Evolutionary conservation across 2,113 vertebrate genomes (phyloP).

Genomic region (Phyllopteryx taeniolatus): DNA sequence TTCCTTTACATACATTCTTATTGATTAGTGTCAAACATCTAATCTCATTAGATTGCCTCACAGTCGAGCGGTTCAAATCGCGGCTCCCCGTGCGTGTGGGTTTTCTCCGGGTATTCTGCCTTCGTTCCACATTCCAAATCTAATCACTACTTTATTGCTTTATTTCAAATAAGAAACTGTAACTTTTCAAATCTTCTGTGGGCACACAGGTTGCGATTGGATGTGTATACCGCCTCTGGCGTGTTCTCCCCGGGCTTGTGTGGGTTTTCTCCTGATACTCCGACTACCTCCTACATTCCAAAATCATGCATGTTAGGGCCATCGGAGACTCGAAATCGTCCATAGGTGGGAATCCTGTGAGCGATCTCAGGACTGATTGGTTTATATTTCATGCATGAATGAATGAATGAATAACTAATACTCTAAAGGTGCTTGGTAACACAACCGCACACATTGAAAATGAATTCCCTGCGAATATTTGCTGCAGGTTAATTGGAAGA

Average conservation of each 20-base stretch:
- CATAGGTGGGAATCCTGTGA: no score
- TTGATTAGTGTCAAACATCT: no score
- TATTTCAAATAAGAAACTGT: neutral
- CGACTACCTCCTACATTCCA: neutral
- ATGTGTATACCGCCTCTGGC: neutral
- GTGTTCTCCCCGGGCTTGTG: neutral
- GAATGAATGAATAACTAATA: neutral
- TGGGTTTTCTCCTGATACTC: neutral
- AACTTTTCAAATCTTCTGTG: neutral
- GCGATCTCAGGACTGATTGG: neutral
- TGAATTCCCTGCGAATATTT: neutral
- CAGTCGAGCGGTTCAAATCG: neutral
- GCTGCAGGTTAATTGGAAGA: neutral
- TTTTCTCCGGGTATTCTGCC: neutral
- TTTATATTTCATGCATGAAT: neutral
- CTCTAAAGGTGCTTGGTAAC: neutral
- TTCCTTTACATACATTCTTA: no score
- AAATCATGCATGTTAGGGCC: neutral
- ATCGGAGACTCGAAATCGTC: no score
- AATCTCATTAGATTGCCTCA: neutral
- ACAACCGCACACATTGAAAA: neutral
- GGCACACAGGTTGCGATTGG: no score
- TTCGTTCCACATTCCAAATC: neutral
- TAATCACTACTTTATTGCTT: neutral
- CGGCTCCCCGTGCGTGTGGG: neutral